Evolutionary conservation across 2,113 vertebrate species (phyloP), one percentile per base, ranked within the genome.

Genomic region (Plestiodon gilberti): DNA sequence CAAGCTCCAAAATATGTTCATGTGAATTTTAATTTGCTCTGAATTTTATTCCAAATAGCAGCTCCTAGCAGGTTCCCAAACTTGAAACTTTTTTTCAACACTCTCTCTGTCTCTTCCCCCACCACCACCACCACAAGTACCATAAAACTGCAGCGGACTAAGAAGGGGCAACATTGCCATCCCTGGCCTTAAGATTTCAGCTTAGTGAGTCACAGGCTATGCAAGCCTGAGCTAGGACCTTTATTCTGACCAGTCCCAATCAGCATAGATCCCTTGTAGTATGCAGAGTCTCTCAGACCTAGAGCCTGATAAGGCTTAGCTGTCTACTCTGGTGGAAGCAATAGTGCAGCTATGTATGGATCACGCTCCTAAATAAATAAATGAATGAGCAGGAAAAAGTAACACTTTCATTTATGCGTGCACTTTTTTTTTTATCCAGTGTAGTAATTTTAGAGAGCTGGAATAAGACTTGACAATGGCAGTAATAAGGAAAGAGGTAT

Each of bases 391-490:
- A 64, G n/a, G 33, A 48, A 64, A 40, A 64, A 40, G 70, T 25
- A 20, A 48, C 48, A n/a, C n/a, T 81, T 28, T 17, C 15, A 28
- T 20, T 62, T 73, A 28, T 40, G 38, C 15, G 3, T 38, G 4
- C 62, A 70, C 74, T 33, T 22, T 15, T 55, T 59, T 22, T 62
- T 74, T 30, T 25, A 61, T n/a, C 48, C n/a, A 57, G 30, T 17
- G 40, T 20, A 9, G 35, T 43, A 64, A 90, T 67, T 85, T 55
- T 64, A 48, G 57, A 80, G 70, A n/a, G 61, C 55, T 64, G 88
- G 89, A 61, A 91, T 84, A 2, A 7, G 84, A 76, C 22, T 89
- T 18, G 35, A 57, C 43, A 55, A 77, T 80, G 88, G 82, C 81
- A 85, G 17, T 69, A 83, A 76, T 69, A 77, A 78, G 55, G 35